Percentiles rank a stretch among this genome's conserved stretches.
Conservation (phyloP, 2,797 vertebrate genomes). For the Anas capensis region DNA sequence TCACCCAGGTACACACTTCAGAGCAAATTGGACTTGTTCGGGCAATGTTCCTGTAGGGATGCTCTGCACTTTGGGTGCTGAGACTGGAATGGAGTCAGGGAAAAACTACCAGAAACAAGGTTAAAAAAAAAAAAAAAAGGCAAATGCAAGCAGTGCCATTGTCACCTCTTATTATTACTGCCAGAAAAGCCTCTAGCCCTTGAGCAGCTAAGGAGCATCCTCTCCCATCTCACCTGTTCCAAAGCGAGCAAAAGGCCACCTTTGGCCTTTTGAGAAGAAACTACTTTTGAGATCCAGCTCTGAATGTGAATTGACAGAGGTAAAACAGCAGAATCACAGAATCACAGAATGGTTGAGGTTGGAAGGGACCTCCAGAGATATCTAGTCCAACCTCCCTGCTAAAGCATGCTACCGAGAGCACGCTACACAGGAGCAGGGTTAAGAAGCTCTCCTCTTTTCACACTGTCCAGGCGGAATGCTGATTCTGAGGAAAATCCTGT, state of each 20-base stretch:
- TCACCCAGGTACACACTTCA: neutral
- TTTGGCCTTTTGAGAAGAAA: neutral
- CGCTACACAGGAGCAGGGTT: neutral
- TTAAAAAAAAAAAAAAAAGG: neutral
- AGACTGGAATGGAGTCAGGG: neutral
- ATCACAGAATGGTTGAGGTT: too few species aligned
- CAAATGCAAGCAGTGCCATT: neutral
- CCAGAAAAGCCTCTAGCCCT: neutral
- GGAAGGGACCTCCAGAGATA: too few species aligned
- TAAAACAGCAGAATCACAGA: too few species aligned
- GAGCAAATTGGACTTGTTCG: accelerated
- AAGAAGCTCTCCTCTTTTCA: neutral
- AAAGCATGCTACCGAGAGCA: too few species aligned
- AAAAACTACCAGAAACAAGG: neutral
- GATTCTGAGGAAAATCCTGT: neutral
- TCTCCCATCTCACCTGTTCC: neutral
- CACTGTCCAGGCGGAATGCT: neutral
- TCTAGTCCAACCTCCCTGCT: too few species aligned
- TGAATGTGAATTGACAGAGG: neutral
- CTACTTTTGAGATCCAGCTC: neutral
- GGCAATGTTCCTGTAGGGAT: neutral
- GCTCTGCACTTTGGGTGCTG: accelerated
- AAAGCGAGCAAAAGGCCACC: neutral
- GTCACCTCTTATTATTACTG: neutral
- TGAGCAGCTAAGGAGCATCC: neutral